Base-by-base conservation (phyloP, 1,140 invertebrate genomes). In the Leguminivora glycinivorella region DNA sequence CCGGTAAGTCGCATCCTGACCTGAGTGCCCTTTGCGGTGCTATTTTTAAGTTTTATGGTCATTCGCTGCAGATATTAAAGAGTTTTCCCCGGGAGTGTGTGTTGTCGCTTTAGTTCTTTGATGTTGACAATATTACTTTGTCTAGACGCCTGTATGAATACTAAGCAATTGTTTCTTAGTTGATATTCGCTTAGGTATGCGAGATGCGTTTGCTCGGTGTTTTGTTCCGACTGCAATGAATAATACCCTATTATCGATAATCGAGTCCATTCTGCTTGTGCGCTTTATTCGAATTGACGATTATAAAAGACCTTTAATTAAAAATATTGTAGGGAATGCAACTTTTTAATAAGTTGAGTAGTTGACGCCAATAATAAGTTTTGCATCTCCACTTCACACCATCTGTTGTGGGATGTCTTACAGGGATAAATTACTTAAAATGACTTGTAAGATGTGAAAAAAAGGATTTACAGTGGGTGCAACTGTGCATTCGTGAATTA, bases 21-120 rank as follows among this genome's bases (percentile, higher is more conserved):
- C 82, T 83, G 82, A 79, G 72, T 60, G 76, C 77, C 81, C 83
- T 85, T 81, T 78, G 77, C 70, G 72, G 69, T 75, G 75, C 87
- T 90, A 90, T 90, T 90, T 88, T 79, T 90, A 90, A 83, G 72
- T 77, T 73, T 80, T 84, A 85, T 80, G 83, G 83, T 84, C 83
- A 82, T 81, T 80, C 75, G 70, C 71, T 75, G 79, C 81, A 83
- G 79, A 79, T 84, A 87, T 88, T 85, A 83, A 83, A 83, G 83
- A 76, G 77, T 83, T 83, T 88, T 85, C 77, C 82, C 85, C 82
- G 81, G 82, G 34, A 73, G 73, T 75, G 83, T 83, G 83, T 77
- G 79, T 80, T 88, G 83, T 73, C 74, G 70, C 52, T 69, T 67
- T 72, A 71, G 67, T 34, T 22, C 83, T 87, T 89, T 87, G 83